phyloP scores from a whole-genome alignment of 2,888 invertebrate genomes.

The Villa cingulata region DNA sequence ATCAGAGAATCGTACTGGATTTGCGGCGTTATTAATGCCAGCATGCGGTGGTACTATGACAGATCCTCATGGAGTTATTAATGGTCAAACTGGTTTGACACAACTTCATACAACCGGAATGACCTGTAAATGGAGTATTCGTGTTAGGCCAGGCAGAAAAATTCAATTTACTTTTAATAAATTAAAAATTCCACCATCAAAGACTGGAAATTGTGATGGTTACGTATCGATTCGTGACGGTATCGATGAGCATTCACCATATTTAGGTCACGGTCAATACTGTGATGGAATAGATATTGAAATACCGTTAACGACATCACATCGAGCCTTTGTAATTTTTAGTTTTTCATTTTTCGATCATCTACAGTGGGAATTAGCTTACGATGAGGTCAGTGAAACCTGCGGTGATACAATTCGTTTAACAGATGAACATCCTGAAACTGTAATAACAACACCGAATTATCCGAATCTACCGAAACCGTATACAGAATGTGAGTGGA shows the following conservation, averaged over 20 bases:
- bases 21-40: constrained; percentile 41
- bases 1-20: constrained; percentile 50
- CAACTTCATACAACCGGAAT: too few species aligned
- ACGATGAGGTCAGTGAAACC: constrained; percentile 38
- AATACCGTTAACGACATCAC: constrained; percentile 46
- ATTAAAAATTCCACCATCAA: constrained; percentile 31
- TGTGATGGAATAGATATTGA: constrained; percentile 36
- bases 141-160: constrained; percentile 55
- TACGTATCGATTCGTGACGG: constrained; percentile 54
- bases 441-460: constrained; percentile 56
- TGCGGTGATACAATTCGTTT: constrained; percentile 33
- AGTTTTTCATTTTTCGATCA: too few species aligned
- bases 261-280: constrained; percentile 58
- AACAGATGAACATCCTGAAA: constrained; percentile 23
- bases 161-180: constrained; percentile 52
- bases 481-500: constrained; percentile 73
- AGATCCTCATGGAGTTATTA: constrained; percentile 39
- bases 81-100: not conserved
- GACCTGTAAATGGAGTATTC: constrained; percentile 60
- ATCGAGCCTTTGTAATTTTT: constrained; percentile 38
- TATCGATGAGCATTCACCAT: constrained; percentile 51
- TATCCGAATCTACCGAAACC: constrained; percentile 68
- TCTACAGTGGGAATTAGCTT: constrained; percentile 23
- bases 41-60: constrained; percentile 58
- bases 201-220: constrained; percentile 28